A percentile compares a stretch with the other conserved stretches of the same genome.
These are phyloP conservation scores for Oryzias dopingdopingensis DNA, from an alignment of 2,797 vertebrate species.

Conservation along the genomic window DNA sequence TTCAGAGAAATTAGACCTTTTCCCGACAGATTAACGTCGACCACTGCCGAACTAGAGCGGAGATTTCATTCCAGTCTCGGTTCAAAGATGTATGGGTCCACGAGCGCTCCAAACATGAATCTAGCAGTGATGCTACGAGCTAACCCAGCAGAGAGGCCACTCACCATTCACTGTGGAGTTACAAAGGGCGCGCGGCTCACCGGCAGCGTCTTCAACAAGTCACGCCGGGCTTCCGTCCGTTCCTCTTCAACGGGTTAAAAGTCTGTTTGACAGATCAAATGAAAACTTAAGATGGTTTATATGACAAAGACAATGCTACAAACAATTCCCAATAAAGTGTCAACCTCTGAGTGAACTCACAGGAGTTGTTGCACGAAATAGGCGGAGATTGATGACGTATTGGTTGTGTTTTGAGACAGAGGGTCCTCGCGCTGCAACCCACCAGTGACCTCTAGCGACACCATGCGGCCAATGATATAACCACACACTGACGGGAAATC, in stretches of 20 bases:
- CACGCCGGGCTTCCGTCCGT: neutral
- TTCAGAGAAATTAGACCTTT: neutral
- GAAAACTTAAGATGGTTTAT: neutral
- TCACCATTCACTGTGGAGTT: slow-evolving; percentile 50
- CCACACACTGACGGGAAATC: too few relatives aligned
- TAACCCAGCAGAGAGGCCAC: slow-evolving; percentile 45
- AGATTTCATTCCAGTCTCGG: neutral
- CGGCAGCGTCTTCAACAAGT: neutral
- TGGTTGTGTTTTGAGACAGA: slow-evolving; percentile 39
- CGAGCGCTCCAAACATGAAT: neutral
- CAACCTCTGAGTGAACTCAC: slow-evolving; percentile 30
- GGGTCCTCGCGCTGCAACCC: slow-evolving; percentile 31
- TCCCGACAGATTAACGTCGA: neutral
- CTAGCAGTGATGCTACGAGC: slow-evolving; percentile 58
- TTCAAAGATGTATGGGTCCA: neutral
- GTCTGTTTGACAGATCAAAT: neutral
- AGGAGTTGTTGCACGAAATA: slow-evolving; percentile 60
- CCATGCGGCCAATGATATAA: neutral
- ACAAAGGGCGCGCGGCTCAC: slow-evolving; percentile 43
- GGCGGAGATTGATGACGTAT: slow-evolving; percentile 65
- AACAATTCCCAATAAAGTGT: slow-evolving; percentile 41
- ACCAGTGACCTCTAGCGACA: slow-evolving; percentile 62
- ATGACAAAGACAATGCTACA: slow-evolving; percentile 13
- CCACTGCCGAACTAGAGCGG: rapidly evolving
- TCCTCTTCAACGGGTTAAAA: too few relatives aligned